Conservation (phyloP, 2,797 vertebrate genomes). For the Oryzias dopingdopingensis region DNA sequence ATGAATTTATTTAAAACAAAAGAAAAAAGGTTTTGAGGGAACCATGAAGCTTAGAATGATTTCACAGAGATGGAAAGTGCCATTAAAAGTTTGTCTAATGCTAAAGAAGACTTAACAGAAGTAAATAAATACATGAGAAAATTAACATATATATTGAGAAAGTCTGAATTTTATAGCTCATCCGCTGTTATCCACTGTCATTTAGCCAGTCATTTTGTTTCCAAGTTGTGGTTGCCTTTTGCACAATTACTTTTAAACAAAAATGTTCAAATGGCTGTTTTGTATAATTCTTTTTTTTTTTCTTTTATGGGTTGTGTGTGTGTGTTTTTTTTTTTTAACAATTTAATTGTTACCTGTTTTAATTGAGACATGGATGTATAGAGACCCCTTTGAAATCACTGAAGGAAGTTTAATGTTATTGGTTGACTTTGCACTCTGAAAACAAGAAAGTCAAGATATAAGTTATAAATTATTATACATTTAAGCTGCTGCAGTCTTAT, state of each 20-base stretch:
- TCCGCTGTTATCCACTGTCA: not conserved
- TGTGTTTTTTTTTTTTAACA: slow-evolving; percentile 9
- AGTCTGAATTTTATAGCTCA: slow-evolving; percentile 11
- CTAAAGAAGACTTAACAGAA: slow-evolving; percentile 13
- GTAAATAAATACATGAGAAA: slow-evolving; percentile 12
- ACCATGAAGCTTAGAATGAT: slow-evolving; percentile 17
- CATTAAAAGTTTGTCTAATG: slow-evolving; percentile 22
- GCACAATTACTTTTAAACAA: slow-evolving; percentile 5
- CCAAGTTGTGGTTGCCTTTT: slow-evolving; percentile 1
- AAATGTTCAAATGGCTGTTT: slow-evolving; percentile 1
- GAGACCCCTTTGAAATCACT: slow-evolving; percentile 13
- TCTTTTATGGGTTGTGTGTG: slow-evolving; percentile 27
- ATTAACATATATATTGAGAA: slow-evolving; percentile 8
- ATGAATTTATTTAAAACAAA: not conserved
- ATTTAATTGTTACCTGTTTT: not conserved
- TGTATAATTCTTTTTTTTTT: slow-evolving; percentile 8
- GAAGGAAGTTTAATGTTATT: slow-evolving; percentile 56
- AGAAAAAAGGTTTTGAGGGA: slow-evolving; percentile 24
- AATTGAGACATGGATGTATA: slow-evolving; percentile 2
- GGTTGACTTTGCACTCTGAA: slow-evolving; percentile 20
- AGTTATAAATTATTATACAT: not conserved
- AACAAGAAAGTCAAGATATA: slow-evolving; percentile 2
- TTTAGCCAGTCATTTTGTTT: not conserved
- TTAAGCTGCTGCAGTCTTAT: not conserved
- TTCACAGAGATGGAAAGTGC: slow-evolving; percentile 24